These are phyloP conservation scores for Lytechinus pictus DNA, from an alignment of 35 echinoderm and acorn worm species.

Conservation along the genomic window DNA sequence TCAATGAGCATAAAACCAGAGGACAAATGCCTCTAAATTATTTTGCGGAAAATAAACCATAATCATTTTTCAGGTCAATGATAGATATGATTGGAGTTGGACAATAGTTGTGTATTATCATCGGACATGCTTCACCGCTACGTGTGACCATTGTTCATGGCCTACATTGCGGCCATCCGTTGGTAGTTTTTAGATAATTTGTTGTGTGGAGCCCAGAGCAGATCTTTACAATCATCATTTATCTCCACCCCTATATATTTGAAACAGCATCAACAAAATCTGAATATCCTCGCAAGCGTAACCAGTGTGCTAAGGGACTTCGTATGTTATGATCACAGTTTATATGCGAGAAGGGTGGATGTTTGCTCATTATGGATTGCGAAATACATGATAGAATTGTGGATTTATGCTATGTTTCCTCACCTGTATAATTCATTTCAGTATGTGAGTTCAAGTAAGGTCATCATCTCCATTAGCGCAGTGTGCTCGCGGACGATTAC, in stretches of 20 bases:
- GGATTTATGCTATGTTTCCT: neutral
- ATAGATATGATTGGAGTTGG: too few relatives aligned
- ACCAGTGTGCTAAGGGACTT: neutral
- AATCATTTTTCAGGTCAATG: too few relatives aligned
- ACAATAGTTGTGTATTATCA: neutral
- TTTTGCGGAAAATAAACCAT: too few relatives aligned
- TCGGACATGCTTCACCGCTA: neutral
- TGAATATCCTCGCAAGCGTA: neutral
- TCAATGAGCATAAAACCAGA: neutral
- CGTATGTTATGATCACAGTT: neutral
- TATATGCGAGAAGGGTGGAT: neutral
- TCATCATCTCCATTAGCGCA: neutral
- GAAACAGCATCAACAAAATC: neutral
- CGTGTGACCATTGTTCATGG: neutral
- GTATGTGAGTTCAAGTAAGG: neutral
- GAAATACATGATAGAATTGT: neutral
- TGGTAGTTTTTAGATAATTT: neutral
- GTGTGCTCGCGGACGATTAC: neutral
- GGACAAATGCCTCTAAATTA: too few relatives aligned
- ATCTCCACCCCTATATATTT: neutral
- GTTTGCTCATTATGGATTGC: neutral
- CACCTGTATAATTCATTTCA: neutral
- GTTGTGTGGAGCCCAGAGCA: neutral
- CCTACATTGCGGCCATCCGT: neutral
- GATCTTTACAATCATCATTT: neutral